phyloP scores from a whole-genome alignment of 2,797 vertebrate genomes.

The Pempheris klunzingeri region DNA sequence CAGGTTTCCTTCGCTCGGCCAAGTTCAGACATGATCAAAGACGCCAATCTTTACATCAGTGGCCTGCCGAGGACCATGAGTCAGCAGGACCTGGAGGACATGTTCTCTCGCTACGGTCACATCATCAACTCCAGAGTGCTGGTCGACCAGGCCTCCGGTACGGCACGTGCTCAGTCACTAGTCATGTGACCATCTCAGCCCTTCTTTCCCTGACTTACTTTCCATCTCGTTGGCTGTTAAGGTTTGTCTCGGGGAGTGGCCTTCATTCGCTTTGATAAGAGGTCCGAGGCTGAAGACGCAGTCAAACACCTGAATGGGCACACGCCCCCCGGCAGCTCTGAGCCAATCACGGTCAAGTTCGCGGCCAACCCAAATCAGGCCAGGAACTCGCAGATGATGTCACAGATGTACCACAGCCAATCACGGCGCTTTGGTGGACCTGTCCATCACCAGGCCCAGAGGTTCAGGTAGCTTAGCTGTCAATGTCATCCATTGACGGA shows the following conservation, averaged over 20 bases:
- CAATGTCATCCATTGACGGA: fast-evolving
- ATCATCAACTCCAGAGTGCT: constrained; percentile 98
- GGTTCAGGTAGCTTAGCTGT: constrained; percentile 90
- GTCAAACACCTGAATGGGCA: constrained; percentile 96
- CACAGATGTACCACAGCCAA: constrained; percentile 95
- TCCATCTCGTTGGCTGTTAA: constrained; percentile 53
- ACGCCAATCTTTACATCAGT: constrained; percentile 97
- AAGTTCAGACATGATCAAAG: constrained; percentile 97
- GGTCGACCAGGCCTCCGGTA: constrained; percentile 97
- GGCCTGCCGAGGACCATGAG: constrained; percentile 94
- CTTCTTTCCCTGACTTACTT: not conserved
- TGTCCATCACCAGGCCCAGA: constrained; percentile 96
- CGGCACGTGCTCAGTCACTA: fast-evolving
- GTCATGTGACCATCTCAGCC: not conserved
- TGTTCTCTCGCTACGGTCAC: constrained; percentile 94
- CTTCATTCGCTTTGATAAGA: constrained; percentile 97
- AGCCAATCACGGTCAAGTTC: constrained; percentile 98
- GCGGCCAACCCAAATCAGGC: constrained; percentile 97
- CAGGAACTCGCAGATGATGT: constrained; percentile 93
- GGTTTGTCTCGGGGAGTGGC: constrained; percentile 97
- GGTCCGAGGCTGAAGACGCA: constrained; percentile 95
- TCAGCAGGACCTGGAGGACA: constrained; percentile 96
- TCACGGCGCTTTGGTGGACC: constrained; percentile 94
- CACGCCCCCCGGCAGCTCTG: constrained; percentile 92
- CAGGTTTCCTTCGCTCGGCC: constrained; percentile 90